Evolutionary conservation across 2,113 vertebrate species (phyloP).

Genomic region (Isichthys henryi): DNA sequence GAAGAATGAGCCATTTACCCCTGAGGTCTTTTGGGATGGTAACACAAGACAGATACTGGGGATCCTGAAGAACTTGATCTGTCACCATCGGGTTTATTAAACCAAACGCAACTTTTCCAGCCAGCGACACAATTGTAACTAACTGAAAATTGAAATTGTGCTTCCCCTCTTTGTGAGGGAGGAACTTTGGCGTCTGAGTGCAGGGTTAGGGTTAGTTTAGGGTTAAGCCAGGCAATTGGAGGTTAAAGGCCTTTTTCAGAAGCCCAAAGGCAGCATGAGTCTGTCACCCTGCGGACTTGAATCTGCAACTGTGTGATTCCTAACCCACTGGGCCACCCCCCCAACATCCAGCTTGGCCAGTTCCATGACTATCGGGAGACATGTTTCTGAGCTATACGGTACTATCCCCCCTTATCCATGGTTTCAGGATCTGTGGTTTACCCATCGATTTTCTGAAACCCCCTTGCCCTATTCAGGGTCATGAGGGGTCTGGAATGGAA

Average conservation of each 20-base stretch:
- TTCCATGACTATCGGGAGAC: background rate
- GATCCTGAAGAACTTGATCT: background rate
- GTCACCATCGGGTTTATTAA: background rate
- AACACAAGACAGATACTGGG: background rate
- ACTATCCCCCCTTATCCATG: too few relatives aligned
- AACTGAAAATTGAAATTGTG: background rate
- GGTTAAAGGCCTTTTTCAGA: background rate
- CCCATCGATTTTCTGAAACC: too few relatives aligned
- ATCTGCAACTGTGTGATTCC: background rate
- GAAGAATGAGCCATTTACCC: background rate
- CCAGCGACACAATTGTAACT: background rate
- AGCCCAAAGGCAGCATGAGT: background rate
- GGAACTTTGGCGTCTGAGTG: background rate
- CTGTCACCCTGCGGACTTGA: background rate
- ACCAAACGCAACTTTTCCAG: background rate
- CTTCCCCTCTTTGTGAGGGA: background rate
- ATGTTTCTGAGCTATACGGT: background rate
- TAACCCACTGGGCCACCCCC: background rate
- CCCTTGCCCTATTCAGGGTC: too few relatives aligned
- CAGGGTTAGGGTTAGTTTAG: background rate
- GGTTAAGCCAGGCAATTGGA: background rate
- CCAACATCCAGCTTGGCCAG: background rate
- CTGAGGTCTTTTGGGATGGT: background rate
- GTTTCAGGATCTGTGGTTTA: too few relatives aligned
- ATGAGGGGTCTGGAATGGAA: too few relatives aligned